phyloP scores from a whole-genome alignment of 30 jellyfish, hydroid and myxozoan genomes.

The Clytia hemisphaerica region DNA sequence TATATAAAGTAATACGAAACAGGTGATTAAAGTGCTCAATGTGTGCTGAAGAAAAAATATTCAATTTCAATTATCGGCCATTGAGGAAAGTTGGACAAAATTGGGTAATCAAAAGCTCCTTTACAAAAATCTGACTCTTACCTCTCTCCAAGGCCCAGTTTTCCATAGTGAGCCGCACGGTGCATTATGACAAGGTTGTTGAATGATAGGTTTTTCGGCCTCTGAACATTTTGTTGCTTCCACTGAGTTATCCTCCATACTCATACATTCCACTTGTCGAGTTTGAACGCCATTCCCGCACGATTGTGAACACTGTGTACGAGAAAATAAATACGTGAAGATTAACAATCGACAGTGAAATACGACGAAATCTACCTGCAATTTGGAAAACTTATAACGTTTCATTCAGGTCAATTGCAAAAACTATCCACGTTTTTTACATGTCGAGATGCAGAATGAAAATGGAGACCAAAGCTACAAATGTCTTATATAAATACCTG shows the following conservation, averaged over 20 bases:
- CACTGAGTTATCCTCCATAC: conserved; percentile 15
- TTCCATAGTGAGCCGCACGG: conserved; percentile 80
- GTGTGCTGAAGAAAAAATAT: too few relatives aligned
- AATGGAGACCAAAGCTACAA: not conserved
- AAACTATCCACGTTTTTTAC: too few relatives aligned
- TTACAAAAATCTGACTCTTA: conserved; percentile 4
- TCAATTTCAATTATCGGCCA: too few relatives aligned
- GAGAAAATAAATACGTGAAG: too few relatives aligned
- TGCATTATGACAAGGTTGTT: conserved; percentile 49
- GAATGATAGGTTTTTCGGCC: conserved; percentile 45
- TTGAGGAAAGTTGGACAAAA: not conserved
- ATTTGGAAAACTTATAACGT: too few relatives aligned
- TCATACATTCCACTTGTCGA: conserved; percentile 37
- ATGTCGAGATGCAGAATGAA: not conserved
- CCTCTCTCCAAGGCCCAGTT: conserved; percentile 69
- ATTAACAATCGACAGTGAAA: too few relatives aligned
- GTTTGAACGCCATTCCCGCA: conserved; percentile 74
- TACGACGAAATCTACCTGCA: too few relatives aligned
- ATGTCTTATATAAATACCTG: conserved; percentile 28
- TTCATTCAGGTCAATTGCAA: too few relatives aligned
- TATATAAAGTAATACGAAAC: not conserved
- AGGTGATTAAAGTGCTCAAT: too few relatives aligned
- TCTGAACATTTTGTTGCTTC: conserved; percentile 52
- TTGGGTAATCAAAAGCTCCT: not conserved
- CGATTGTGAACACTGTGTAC: conserved; percentile 57